Base-by-base conservation (phyloP, 2,113 vertebrate species). In the Laticauda laticaudata region DNA sequence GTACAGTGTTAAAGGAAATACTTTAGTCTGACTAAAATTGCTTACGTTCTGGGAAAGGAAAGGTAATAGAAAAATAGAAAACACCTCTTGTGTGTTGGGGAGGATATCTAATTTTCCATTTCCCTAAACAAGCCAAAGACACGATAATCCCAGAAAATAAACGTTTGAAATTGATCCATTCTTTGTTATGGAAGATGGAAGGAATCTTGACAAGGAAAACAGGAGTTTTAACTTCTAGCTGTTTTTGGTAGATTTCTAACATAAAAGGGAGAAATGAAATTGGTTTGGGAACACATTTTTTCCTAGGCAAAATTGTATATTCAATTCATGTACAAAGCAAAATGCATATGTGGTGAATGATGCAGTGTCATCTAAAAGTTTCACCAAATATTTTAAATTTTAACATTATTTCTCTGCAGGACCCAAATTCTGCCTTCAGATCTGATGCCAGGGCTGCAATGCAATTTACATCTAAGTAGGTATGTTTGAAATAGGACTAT, bases 1-100 rank as follows among this genome's bases (percentile, higher is more conserved):
- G 96, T 97, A 97, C 95, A 97, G 97, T 97, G 97, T 97, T 97
- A 98, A 98, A 97, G 98, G 97, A 98, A 98, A 98, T 98, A 98
- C 96, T 97, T 95, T 94, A 97, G 97, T 97, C 97, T 97, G 97
- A 98, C 97, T 97, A 98, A 98, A 98, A 97, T 97, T 96, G 97
- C 97, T 98, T 97, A 97, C 97, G 97, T 97, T 97, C 97, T 96
- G 97, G 97, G 97, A 98, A 97, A 97, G 95, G 95, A 97, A 97
- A 97, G 97, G 97, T 97, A 98, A 96, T 97, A 96, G 97, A 97
- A 97, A 51, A 98, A 97, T 97, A 96, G 97, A 97, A 97, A 98
- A 97, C 97, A 98, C 97, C 97, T 98, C 97, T 97, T 98, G 97
- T 98, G 97, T 98, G 96, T 96, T 97, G 95, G 97, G 96, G 97